These are phyloP conservation scores for Chiloscyllium plagiosum DNA, from an alignment of 2,113 vertebrate genomes.

Conservation along the genomic window DNA sequence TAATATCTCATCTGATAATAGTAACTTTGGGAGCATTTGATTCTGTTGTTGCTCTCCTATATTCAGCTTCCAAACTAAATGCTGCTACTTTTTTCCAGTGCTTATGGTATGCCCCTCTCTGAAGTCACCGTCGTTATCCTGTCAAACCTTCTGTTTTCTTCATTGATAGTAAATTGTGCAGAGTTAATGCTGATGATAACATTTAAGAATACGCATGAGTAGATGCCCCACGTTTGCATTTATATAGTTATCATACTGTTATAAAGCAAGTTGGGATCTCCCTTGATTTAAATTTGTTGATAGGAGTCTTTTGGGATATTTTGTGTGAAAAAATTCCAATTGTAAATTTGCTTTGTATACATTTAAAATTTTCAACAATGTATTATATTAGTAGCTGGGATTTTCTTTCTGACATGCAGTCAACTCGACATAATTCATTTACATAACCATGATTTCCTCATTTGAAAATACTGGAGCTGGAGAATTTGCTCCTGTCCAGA, in stretches of 20 bases:
- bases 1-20: neutral
- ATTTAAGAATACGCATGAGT: neutral
- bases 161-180: neutral
- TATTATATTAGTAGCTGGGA: neutral
- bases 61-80: neutral
- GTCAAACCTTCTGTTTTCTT: neutral
- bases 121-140: neutral
- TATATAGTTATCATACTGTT: neutral
- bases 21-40: neutral
- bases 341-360: neutral
- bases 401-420: neutral
- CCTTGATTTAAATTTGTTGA: neutral
- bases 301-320: neutral
- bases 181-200: neutral
- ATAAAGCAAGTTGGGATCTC: neutral
- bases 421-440: neutral
- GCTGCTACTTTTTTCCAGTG: neutral
- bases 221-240: neutral
- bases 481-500: neutral
- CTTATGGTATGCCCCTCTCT: neutral
- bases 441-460: neutral
- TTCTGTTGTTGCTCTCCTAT: neutral
- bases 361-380: neutral
- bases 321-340: neutral
- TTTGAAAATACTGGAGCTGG: neutral